These are phyloP conservation scores for Vombatus ursinus DNA, from an alignment of 2,113 vertebrate genomes.

Conservation along the genomic window DNA sequence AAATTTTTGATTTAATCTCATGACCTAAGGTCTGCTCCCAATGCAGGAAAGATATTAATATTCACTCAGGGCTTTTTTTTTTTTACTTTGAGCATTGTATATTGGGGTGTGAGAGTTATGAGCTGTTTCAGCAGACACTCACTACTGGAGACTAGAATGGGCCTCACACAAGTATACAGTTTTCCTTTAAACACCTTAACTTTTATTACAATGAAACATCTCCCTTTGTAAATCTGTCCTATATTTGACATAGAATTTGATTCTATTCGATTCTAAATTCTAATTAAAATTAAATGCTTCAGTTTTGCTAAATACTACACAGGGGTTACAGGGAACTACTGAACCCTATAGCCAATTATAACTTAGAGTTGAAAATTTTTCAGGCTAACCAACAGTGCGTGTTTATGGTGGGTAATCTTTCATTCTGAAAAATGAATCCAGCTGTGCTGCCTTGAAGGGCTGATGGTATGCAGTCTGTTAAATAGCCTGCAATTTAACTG, in stretches of 20 bases:
- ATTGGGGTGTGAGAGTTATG: background rate
- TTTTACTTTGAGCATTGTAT: background rate
- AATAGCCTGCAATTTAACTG: conserved; percentile 55
- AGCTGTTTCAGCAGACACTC: background rate
- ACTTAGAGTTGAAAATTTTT: conserved; percentile 55
- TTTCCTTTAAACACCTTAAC: conserved; percentile 60
- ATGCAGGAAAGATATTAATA: background rate
- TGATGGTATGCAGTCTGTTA: conserved; percentile 45
- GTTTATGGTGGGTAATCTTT: conserved; percentile 60
- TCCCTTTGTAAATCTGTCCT: conserved; percentile 59
- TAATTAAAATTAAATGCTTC: conserved; percentile 73
- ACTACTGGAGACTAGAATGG: background rate
- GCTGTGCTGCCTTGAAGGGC: conserved; percentile 49
- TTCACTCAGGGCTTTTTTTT: background rate
- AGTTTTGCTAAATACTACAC: conserved; percentile 54
- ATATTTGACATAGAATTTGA: conserved; percentile 59
- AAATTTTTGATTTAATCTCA: background rate
- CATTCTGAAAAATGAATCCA: conserved; percentile 67
- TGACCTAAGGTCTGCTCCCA: background rate
- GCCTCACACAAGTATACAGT: background rate
- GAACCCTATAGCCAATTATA: conserved; percentile 53
- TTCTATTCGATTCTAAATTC: conserved; percentile 55
- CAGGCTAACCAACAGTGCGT: conserved; percentile 20
- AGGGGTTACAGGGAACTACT: conserved; percentile 39
- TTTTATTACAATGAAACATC: conserved; percentile 26